Evolutionary conservation across 2,888 invertebrate genomes (phyloP), one percentile per base, ranked within the genome.

Genomic region (Calliopum simillimum): DNA sequence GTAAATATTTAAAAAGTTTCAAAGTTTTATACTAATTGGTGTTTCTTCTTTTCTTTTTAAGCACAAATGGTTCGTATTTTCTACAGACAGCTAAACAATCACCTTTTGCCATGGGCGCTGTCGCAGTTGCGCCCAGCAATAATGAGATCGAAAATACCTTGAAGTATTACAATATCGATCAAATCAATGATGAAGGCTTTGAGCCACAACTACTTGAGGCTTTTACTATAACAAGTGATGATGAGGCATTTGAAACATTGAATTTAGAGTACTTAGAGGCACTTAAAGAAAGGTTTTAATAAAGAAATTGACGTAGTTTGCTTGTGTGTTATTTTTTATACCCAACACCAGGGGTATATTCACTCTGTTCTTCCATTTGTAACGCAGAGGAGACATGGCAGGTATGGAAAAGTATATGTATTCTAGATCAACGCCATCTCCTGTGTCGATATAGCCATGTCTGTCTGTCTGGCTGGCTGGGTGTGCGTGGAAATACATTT

Each of bases 1-100:
- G 23, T 16, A 25, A 33, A 59, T 0, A 16, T 23, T 44, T 21
- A 16, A 58, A 56, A 33, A 16, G 33, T 21, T 19, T 6, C 8
- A 51, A 14, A 0, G 41, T 19, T 3, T 43, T 12, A 19, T 46
- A 19, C 8, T 41, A 13, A 46, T 41, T 23, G 13, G 21, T 55
- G 19, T 41, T 55, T 46, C 13, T 23, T 59, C 47, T 41, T 25
- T 71, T 74, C 74, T 49, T 47, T 87, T 87, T 63, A 82, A 89
- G 89, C 55, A 77, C 80, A 1, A 78, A 80, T 1, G 90, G 90
- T 2, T 72, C 86, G 1, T 89, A 86, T 74, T 90, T 89, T 79
- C 85, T 90, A 0, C 77, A 75, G 53, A 80, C 83, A 0, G 59
- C 23, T 1, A 43, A 44, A 5, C 6, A n/a, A 0, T 14, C 73